These are phyloP conservation scores for Phytoseiulus persimilis DNA, from an alignment of 2,888 invertebrate species.

Conservation along the genomic window DNA sequence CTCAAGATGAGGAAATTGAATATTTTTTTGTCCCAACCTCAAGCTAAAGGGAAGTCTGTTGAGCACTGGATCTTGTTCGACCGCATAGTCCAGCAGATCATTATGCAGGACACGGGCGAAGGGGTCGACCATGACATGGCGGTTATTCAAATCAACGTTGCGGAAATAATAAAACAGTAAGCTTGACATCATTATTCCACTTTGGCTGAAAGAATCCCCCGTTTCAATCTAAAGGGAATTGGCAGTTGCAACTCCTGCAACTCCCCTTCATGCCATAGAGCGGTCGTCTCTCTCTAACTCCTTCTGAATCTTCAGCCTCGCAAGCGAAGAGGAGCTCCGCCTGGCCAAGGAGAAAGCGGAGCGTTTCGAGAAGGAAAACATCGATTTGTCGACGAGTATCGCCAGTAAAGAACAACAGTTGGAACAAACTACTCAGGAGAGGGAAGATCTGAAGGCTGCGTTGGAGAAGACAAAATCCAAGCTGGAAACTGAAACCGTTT, in stretches of 20 bases:
- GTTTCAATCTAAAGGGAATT: no score
- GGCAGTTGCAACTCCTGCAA: no score
- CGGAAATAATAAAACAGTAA: slow-evolving; percentile 72
- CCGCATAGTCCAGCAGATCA: slow-evolving; percentile 84
- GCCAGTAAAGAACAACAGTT: slow-evolving; percentile 85
- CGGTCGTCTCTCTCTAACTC: no score
- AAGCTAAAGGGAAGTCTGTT: slow-evolving; percentile 73
- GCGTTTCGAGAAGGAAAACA: slow-evolving; percentile 76
- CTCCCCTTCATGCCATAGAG: no score
- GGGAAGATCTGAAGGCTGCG: slow-evolving; percentile 77
- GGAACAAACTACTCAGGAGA: slow-evolving; percentile 78
- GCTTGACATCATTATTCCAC: slow-evolving; percentile 46
- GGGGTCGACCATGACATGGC: slow-evolving; percentile 73
- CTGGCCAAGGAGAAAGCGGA: slow-evolving; percentile 77
- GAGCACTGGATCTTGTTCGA: slow-evolving; percentile 92
- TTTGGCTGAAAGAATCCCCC: no score
- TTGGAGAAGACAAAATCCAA: slow-evolving; percentile 72
- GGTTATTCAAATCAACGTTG: slow-evolving; percentile 78
- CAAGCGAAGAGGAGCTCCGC: slow-evolving; percentile 83
- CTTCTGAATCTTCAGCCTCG: slow-evolving; percentile 55
- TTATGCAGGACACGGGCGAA: slow-evolving; percentile 64
- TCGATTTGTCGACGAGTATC: slow-evolving; percentile 72
- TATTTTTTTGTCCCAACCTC: slow-evolving; percentile 45
- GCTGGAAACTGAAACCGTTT: slow-evolving; percentile 76
- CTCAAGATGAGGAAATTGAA: slow-evolving; percentile 43